Evolutionary conservation across 2,888 invertebrate species (phyloP).

Genomic region (Iselma pallidipennis): DNA sequence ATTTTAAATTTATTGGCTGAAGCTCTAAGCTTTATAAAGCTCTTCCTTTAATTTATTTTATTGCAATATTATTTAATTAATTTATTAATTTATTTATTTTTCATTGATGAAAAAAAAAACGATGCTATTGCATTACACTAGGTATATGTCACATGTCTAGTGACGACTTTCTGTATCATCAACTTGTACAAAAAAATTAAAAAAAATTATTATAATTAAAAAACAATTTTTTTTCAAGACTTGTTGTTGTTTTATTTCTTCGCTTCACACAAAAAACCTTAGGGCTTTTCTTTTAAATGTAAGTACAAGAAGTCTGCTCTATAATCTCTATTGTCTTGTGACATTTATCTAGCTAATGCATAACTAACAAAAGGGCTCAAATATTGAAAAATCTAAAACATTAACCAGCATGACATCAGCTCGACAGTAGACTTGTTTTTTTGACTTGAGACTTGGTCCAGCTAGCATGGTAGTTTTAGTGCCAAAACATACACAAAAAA

Average conservation of each 20-base stretch:
- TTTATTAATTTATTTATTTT: constrained; percentile 50
- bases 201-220: constrained; percentile 31
- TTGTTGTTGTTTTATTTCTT: constrained; percentile 33
- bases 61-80: constrained; percentile 60
- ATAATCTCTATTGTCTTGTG: constrained; percentile 47
- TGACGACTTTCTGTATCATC: constrained; percentile 44
- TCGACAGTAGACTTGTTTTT: no score
- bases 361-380: no score
- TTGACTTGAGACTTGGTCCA: no score
- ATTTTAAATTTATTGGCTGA: constrained; percentile 54
- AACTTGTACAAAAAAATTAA: constrained; percentile 35
- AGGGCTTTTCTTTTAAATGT: not conserved
- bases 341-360: constrained; percentile 55
- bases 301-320: constrained; percentile 9
- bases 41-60: constrained; percentile 54
- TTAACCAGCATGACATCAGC: no score
- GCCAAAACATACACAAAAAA: no score
- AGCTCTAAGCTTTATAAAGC: constrained; percentile 12
- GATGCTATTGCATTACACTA: constrained; percentile 53
- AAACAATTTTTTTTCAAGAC: constrained; percentile 24
- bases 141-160: constrained; percentile 56
- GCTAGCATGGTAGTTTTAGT: no score
- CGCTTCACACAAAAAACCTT: constrained; percentile 4
- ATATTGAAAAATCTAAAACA: no score
- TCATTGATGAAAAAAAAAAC: constrained; percentile 18